Evolutionary conservation across 2,797 vertebrate genomes (phyloP).

Genomic region (Pseudochromis fuscus): DNA sequence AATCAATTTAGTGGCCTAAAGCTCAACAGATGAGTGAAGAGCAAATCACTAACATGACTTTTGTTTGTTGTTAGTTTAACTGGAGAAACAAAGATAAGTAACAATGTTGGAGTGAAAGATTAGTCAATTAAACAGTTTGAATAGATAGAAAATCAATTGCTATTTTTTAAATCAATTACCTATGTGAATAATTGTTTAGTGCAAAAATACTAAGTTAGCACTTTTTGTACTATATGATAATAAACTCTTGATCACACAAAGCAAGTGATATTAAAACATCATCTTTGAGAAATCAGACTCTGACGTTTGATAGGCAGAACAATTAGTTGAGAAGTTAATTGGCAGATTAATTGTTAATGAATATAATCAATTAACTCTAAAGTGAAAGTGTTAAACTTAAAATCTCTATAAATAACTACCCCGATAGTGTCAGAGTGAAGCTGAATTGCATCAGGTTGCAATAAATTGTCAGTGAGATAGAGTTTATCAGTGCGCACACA

Average conservation of each 20-base stretch:
- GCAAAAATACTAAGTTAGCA: too few relatives aligned
- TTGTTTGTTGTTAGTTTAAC: too few relatives aligned
- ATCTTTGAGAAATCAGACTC: too few relatives aligned
- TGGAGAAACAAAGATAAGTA: too few relatives aligned
- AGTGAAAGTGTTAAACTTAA: too few relatives aligned
- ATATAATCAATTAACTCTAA: too few relatives aligned
- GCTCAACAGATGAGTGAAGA: slow-evolving; percentile 6
- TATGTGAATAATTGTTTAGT: too few relatives aligned
- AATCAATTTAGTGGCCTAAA: slow-evolving; percentile 19
- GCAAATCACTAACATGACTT: background rate
- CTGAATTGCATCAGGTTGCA: slow-evolving; percentile 23
- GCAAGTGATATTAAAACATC: background rate
- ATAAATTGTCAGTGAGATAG: slow-evolving; percentile 29
- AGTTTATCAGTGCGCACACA: slow-evolving; percentile 19
- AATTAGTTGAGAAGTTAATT: background rate
- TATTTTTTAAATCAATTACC: too few relatives aligned
- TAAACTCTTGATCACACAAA: background rate
- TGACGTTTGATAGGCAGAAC: background rate
- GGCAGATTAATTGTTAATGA: background rate
- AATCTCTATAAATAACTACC: too few relatives aligned
- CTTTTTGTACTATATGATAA: background rate
- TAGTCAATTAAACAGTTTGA: background rate
- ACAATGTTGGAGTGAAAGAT: too few relatives aligned
- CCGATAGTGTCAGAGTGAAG: slow-evolving; percentile 2
- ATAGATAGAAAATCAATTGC: too few relatives aligned